Base-by-base conservation (phyloP, 2,888 invertebrate species). In the Rhingia campestris region DNA sequence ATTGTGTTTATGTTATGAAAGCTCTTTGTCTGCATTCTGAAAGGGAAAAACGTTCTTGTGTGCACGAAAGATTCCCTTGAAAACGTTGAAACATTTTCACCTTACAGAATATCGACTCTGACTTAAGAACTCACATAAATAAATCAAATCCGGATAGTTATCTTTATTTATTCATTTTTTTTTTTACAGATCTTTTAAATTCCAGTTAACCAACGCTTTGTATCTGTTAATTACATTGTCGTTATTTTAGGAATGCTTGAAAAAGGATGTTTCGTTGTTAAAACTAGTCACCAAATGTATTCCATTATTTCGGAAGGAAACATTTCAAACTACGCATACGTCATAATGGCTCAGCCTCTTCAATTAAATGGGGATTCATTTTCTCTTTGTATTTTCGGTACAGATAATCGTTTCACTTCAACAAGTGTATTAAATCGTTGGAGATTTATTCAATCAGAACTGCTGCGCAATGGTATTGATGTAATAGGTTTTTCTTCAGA, bases 381-480 rank as follows among this genome's bases (percentile, higher is more conserved):
- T 53, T 53, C 33, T 7, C 33, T 53, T 53, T 53, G 53, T 33
- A 53, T 53, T 33, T 53, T 53, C 33, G 53, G 33, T 33, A 53
- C 53, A 33, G 53, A 53, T 53, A 53, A 53, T 53, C 53, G 53
- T 32, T 53, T 53, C 33, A 53, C 32, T 53, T 32, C 53, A 53
- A 53, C 32, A 33, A 33, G n/a, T 33, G 53, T 53, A 53, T 33
- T 53, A 33, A 53, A 53, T 33, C 33, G 53, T 32, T 53, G 53
- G 53, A 33, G 32, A 32, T 33, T 10, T 33, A 53, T 53, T 53
- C 53, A 33, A 53, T 33, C 32, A 32, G 53, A 53, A 53, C 53
- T 53, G 0, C n/a, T 33, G 33, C 33, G 53, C 32, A 53, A 53
- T 32, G 53, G 51, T 32, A 53, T 53, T 10, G 53, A 53, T 32